Evolutionary conservation across 23 tunicate species (phyloP).

Genomic region (Halocynthia aurantium): DNA sequence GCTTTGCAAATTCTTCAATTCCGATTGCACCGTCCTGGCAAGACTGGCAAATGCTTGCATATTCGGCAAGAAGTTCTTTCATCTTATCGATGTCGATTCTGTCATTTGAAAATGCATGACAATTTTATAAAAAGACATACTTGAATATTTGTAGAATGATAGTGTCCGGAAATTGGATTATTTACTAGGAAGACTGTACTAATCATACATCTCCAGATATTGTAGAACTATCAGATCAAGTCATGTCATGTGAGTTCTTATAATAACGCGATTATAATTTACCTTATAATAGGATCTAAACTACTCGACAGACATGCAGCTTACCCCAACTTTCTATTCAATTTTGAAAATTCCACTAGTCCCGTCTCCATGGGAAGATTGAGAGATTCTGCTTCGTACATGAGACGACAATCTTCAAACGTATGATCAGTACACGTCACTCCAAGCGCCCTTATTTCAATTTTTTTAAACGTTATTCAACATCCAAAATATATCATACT

Average conservation of each 20-base stretch:
- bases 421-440: constrained; percentile 73
- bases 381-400: constrained; percentile 55
- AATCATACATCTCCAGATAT: no score
- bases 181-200: no score
- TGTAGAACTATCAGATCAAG: no score
- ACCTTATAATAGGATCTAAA: no score
- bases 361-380: constrained; percentile 78
- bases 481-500: background rate
- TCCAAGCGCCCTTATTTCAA: constrained; percentile 18
- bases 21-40: constrained; percentile 38
- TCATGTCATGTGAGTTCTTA: no score
- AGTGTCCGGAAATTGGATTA: no score
- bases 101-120: no score
- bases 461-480: background rate
- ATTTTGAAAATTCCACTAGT: constrained; percentile 65
- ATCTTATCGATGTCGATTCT: constrained; percentile 46
- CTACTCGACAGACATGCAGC: background rate
- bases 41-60: constrained; percentile 40
- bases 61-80: constrained; percentile 57
- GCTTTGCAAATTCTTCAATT: constrained; percentile 61
- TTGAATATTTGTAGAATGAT: no score
- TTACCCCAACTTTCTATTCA: constrained; percentile 55
- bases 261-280: no score
- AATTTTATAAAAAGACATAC: no score
- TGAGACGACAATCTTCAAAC: constrained; percentile 70